A percentile compares a stretch with the other conserved stretches of the same genome.
Conservation (phyloP, 2,888 invertebrate species). For the Nemotelus nigrinus region DNA sequence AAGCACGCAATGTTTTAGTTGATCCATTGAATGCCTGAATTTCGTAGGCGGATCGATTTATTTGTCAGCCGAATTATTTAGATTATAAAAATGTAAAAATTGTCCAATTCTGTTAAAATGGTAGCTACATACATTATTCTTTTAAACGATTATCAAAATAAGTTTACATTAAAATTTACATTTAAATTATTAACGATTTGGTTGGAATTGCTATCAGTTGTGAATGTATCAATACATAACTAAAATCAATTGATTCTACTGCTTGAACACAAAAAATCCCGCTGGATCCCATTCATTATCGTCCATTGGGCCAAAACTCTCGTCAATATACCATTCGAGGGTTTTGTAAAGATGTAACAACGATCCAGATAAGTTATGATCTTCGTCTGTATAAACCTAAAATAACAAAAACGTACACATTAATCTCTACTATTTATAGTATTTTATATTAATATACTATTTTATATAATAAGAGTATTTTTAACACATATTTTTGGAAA, state of each 20-base stretch:
- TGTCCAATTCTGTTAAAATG: background rate
- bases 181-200: slow-evolving; percentile 2
- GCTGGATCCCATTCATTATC: slow-evolving; percentile 76
- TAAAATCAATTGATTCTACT: slow-evolving; percentile 55
- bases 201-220: too few species aligned
- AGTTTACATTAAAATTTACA: background rate
- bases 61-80: too few species aligned
- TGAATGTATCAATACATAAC: too few species aligned
- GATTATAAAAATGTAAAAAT: background rate
- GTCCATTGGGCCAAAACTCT: slow-evolving; percentile 79
- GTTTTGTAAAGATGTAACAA: slow-evolving; percentile 82
- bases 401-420: slow-evolving; percentile 48
- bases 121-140: slow-evolving; percentile 11
- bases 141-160: background rate
- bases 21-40: background rate
- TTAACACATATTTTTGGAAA: background rate
- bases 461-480: background rate
- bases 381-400: slow-evolving; percentile 89
- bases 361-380: slow-evolving; percentile 78
- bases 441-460: background rate
- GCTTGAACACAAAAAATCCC: slow-evolving; percentile 66
- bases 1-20: too few species aligned
- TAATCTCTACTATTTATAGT: slow-evolving; percentile 20
- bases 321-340: slow-evolving; percentile 87
- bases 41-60: background rate